Conservation (phyloP, 35 echinoderm and acorn worm species). For the Apostichopus parvimensis region DNA sequence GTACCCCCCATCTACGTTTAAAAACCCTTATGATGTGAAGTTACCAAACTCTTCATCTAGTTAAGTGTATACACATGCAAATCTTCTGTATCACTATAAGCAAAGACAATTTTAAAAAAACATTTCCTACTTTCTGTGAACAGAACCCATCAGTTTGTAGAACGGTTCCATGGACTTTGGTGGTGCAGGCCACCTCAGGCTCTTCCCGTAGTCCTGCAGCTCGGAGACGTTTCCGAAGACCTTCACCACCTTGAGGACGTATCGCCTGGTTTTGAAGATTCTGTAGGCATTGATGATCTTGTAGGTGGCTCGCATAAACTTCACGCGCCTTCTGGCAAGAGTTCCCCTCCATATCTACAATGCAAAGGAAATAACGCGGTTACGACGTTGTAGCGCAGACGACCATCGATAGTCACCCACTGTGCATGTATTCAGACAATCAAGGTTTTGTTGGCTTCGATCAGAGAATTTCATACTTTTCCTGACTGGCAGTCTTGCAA, state of each 20-base stretch:
- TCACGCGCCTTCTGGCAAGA: conserved; percentile 72
- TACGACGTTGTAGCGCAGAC: too few relatives aligned
- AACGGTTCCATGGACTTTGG: conserved; percentile 60
- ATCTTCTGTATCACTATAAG: too few relatives aligned
- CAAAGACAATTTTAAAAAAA: too few relatives aligned
- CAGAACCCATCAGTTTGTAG: conserved; percentile 65
- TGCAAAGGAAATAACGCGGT: neutral
- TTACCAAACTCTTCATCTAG: too few relatives aligned
- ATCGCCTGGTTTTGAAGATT: conserved; percentile 66
- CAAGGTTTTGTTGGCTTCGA: too few relatives aligned
- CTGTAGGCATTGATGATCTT: conserved; percentile 84
- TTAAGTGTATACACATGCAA: too few relatives aligned
- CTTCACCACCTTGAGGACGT: conserved; percentile 70
- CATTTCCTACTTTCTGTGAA: conserved; percentile 70
- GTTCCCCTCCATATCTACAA: conserved; percentile 89
- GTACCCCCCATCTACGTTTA: too few relatives aligned
- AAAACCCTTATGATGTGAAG: too few relatives aligned
- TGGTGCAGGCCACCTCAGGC: conserved; percentile 81
- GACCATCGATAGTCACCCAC: too few relatives aligned
- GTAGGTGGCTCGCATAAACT: conserved; percentile 86
- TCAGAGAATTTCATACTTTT: too few relatives aligned
- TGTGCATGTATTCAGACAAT: too few relatives aligned
- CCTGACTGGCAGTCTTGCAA: too few relatives aligned
- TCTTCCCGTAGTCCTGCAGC: conserved; percentile 74
- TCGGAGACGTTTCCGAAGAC: conserved; percentile 77